Evolutionary conservation across 1,140 invertebrate species (phyloP).

Genomic region (Nebria ingens): DNA sequence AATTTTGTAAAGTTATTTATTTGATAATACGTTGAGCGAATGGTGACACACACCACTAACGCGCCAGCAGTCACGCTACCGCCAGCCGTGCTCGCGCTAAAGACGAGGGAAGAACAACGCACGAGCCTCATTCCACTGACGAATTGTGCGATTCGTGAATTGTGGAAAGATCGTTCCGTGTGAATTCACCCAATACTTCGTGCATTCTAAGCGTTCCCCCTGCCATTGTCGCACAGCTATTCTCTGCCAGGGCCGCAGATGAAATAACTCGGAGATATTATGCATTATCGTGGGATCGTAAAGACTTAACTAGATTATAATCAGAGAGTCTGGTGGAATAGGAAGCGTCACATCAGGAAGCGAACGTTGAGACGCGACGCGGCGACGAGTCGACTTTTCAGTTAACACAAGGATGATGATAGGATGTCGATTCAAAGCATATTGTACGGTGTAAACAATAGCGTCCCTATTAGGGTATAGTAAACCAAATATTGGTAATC

Average conservation of each 20-base stretch:
- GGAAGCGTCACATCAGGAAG: no score
- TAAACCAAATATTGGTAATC: no score
- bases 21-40: neutral
- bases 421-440: no score
- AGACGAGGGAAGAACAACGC: neutral
- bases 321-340: no score
- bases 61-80: neutral
- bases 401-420: no score
- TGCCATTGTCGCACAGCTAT: no score
- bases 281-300: neutral
- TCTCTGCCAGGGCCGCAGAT: neutral
- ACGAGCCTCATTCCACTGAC: neutral
- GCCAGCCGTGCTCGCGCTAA: neutral
- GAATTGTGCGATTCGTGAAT: neutral
- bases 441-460: no score
- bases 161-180: neutral
- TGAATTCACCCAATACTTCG: neutral
- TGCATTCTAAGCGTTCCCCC: no score
- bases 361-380: no score
- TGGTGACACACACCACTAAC: neutral
- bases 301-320: conserved; percentile 7
- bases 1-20: conserved; percentile 9
- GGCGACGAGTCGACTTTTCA: no score
- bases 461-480: no score
- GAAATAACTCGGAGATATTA: neutral